Conservation (phyloP, 2,797 vertebrate genomes). For the Falco peregrinus region DNA sequence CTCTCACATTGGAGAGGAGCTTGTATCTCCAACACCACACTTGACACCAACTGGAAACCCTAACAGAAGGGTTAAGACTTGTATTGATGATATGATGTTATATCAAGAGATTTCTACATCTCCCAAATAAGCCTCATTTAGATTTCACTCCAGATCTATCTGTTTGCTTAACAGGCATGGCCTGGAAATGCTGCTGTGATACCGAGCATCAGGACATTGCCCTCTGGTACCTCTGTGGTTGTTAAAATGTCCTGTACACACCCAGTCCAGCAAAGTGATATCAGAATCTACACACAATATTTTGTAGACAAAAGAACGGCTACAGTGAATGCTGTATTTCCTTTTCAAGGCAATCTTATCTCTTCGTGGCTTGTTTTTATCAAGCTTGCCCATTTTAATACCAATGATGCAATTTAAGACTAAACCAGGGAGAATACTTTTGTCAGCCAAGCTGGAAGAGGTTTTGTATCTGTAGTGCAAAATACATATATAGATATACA, state of each 20-base stretch:
- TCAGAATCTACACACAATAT: not conserved
- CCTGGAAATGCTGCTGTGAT: not conserved
- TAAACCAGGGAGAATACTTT: not conserved
- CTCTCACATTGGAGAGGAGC: not conserved
- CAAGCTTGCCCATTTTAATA: conserved; percentile 26
- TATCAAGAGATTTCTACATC: not conserved
- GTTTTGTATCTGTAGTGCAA: conserved; percentile 22
- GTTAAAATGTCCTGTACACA: not conserved
- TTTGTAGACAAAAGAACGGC: not conserved
- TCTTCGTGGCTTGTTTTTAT: not conserved
- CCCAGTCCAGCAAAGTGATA: not conserved
- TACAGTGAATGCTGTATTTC: not conserved
- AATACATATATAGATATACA: not conserved
- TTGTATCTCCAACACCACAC: not conserved
- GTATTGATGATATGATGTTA: not conserved
- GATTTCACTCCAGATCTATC: not conserved
- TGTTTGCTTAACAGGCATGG: not conserved
- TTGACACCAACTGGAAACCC: not conserved
- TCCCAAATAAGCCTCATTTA: not conserved
- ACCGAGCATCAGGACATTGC: not conserved
- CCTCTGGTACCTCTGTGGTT: not conserved
- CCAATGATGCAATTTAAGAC: conserved; percentile 15
- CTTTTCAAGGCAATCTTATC: not conserved
- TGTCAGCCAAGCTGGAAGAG: not conserved
- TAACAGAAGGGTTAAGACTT: not conserved